Evolutionary conservation across 2,113 vertebrate genomes (phyloP).

Genomic region (Girardinichthys multiradiatus): DNA sequence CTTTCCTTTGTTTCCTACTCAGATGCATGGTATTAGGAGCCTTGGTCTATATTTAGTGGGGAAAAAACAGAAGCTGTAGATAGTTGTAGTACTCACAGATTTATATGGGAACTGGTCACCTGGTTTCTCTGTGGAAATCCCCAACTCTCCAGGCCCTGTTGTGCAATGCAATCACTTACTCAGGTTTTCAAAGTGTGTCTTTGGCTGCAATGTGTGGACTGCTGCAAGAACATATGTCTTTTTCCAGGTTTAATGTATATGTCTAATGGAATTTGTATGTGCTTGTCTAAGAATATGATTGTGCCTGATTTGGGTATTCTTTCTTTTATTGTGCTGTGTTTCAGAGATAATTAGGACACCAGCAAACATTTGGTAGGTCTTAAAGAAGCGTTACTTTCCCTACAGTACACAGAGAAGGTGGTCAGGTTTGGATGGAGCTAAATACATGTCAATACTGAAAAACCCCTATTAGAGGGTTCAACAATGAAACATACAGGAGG

Average conservation of each 20-base stretch:
- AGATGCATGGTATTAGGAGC: slow-evolving; percentile 3
- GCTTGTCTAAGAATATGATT: slow-evolving; percentile 6
- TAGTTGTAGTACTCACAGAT: slow-evolving; percentile 44
- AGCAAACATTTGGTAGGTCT: slow-evolving; percentile 21
- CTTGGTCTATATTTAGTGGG: slow-evolving; percentile 54
- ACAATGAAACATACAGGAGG: too few species aligned
- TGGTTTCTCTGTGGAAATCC: slow-evolving; percentile 75
- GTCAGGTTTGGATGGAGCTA: slow-evolving; percentile 9
- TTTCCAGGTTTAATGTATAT: slow-evolving; percentile 21
- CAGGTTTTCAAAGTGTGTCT: slow-evolving; percentile 56
- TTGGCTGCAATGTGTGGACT: slow-evolving; percentile 32
- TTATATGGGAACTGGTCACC: slow-evolving; percentile 66
- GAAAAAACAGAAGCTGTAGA: slow-evolving; percentile 52
- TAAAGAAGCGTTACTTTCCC: slow-evolving; percentile 52
- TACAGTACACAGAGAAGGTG: not conserved
- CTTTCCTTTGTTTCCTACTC: slow-evolving; percentile 17
- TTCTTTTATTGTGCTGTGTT: slow-evolving; percentile 16
- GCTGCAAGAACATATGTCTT: slow-evolving; percentile 12
- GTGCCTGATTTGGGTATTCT: slow-evolving; percentile 28
- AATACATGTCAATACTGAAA: not conserved
- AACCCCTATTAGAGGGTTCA: too few species aligned
- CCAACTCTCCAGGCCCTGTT: slow-evolving; percentile 68
- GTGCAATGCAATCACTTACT: slow-evolving; percentile 70
- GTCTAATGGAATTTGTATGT: not conserved
- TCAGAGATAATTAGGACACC: slow-evolving; percentile 49